A percentile compares a stretch with the other conserved stretches of the same genome.
Evolutionary conservation across 2,888 invertebrate genomes (phyloP).

Genomic region (Sacculina carcini): DNA sequence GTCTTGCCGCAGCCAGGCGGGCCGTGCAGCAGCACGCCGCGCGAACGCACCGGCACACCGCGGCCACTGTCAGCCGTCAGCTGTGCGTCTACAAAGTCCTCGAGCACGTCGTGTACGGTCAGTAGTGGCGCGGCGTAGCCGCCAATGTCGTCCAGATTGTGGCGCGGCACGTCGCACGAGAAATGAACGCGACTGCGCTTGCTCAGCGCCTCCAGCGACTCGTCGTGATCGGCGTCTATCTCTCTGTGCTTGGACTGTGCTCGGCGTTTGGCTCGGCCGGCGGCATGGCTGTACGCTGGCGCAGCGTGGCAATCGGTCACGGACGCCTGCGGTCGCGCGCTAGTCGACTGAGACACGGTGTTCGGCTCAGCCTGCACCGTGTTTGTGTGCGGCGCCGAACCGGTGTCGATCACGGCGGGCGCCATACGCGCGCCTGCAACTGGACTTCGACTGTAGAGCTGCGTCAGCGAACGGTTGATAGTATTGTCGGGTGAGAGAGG

Average conservation of each 20-base stretch:
- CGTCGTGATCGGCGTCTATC: not conserved
- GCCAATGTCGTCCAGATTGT: not conserved
- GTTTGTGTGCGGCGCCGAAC: not conserved
- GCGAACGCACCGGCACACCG: conserved; percentile 34
- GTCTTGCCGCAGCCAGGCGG: conserved; percentile 71
- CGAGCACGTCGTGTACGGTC: not conserved
- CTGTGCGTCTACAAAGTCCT: not conserved
- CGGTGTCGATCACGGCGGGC: too few relatives aligned
- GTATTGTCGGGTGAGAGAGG: not conserved
- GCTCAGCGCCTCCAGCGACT: not conserved
- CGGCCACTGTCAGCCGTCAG: not conserved
- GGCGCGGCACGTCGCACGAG: not conserved
- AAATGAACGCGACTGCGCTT: too few relatives aligned
- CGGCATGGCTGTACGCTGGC: not conserved
- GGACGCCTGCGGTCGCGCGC: not conserved
- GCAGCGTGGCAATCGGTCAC: too few relatives aligned
- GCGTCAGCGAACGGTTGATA: not conserved
- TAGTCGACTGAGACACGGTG: not conserved
- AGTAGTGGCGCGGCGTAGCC: not conserved
- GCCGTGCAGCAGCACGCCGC: conserved; percentile 78
- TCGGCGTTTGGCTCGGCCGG: not conserved
- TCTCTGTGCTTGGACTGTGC: not conserved
- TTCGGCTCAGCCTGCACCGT: not conserved
- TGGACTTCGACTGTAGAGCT: not conserved
- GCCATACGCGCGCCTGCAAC: not conserved